These are phyloP conservation scores for Ptychobarbus kaznakovi DNA, from an alignment of 2,797 vertebrate genomes.

Conservation along the genomic window DNA sequence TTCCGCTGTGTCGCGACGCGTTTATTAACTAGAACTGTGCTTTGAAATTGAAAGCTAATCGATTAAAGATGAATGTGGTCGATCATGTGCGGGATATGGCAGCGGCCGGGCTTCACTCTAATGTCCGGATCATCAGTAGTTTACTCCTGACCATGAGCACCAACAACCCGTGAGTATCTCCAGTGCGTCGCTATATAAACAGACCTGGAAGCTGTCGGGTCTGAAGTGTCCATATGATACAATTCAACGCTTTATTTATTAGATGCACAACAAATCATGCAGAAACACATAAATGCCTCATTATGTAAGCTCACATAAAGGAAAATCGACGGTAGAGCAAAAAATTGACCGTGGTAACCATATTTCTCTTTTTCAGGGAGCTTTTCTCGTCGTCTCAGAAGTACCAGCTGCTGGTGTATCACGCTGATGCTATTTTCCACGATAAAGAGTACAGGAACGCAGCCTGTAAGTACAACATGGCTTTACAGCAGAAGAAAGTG, in stretches of 20 bases:
- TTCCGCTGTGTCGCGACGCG: conserved; percentile 48
- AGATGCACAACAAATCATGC: not conserved
- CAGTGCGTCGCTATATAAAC: not conserved
- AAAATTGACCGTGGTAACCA: too few species aligned
- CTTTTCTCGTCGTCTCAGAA: conserved; percentile 96
- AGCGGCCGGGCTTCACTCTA: conserved; percentile 94
- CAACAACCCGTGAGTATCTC: conserved; percentile 94
- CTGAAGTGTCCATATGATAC: not conserved
- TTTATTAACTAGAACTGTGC: conserved; percentile 56
- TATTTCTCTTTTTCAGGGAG: conserved; percentile 79
- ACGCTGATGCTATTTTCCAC: conserved; percentile 96
- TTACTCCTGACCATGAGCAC: conserved; percentile 96
- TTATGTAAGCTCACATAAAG: not conserved
- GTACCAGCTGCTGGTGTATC: conserved; percentile 96
- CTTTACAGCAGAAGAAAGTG: conserved; percentile 96
- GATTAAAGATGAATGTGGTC: conserved; percentile 87
- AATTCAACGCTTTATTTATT: not conserved
- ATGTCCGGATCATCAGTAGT: conserved; percentile 94
- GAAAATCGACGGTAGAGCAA: not conserved
- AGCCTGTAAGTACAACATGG: conserved; percentile 97
- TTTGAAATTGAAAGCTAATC: conserved; percentile 5
- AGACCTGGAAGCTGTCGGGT: not conserved
- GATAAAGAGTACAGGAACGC: conserved; percentile 98
- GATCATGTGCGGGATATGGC: conserved; percentile 98
- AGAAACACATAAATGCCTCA: not conserved